Percentiles rank a stretch among this genome's conserved stretches.
Conservation (phyloP, 2,888 invertebrate species). For the Drosophila leonis region DNA sequence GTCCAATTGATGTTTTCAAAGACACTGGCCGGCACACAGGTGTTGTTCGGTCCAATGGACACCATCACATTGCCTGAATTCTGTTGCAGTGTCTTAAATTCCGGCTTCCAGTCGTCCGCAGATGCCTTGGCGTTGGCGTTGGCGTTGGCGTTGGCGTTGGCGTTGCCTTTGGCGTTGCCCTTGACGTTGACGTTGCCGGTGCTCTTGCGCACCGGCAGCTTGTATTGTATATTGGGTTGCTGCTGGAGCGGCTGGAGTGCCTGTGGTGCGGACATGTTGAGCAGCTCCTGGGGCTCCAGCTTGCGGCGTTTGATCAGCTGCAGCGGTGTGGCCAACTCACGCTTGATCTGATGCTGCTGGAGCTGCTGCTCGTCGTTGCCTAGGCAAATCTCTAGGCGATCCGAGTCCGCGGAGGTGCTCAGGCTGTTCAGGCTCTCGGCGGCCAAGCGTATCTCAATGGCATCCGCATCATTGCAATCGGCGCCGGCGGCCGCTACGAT, state of each 20-base stretch:
- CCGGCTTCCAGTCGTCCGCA: neutral
- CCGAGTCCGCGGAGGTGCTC: constrained; percentile 77
- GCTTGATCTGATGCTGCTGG: constrained; percentile 23
- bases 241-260: neutral
- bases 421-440: constrained; percentile 70
- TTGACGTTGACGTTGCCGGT: neutral
- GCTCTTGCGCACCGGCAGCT: constrained; percentile 40
- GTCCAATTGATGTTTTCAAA: constrained; percentile 87
- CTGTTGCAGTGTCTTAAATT: constrained; percentile 5
- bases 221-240: constrained; percentile 26
- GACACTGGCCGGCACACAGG: constrained; percentile 84
- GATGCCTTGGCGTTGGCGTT: neutral
- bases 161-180: neutral
- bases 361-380: constrained; percentile 52
- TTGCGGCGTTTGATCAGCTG: constrained; percentile 65
- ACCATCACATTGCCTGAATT: constrained; percentile 67
- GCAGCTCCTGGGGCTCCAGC: constrained; percentile 42
- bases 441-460: constrained; percentile 79
- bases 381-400: constrained; percentile 79
- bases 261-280: neutral
- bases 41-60: constrained; percentile 85
- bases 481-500: constrained; percentile 71
- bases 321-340: constrained; percentile 36
- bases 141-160: neutral
- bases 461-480: constrained; percentile 57